These are phyloP conservation scores for Sebastes miniatus DNA, from an alignment of 2,797 vertebrate species.

Conservation along the genomic window DNA sequence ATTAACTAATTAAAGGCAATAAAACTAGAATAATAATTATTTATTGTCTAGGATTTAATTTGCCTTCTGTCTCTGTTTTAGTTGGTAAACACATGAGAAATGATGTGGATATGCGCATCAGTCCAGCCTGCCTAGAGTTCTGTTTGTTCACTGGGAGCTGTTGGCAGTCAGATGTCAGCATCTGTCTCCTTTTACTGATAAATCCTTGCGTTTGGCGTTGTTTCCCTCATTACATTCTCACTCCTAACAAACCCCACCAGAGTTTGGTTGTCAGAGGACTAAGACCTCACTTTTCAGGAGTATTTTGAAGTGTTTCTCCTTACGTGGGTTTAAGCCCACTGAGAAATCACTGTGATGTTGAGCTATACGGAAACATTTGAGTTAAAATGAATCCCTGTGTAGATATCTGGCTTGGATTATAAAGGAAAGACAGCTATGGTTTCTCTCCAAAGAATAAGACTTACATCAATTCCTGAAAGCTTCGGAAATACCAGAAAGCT, in stretches of 20 bases:
- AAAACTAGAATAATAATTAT: slow-evolving; percentile 2
- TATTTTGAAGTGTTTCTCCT: neutral
- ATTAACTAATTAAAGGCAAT: neutral
- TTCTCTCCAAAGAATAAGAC: neutral
- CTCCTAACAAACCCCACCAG: slow-evolving; percentile 39
- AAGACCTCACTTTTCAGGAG: slow-evolving; percentile 7
- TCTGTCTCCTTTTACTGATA: slow-evolving; percentile 26
- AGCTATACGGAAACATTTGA: neutral
- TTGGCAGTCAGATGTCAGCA: slow-evolving; percentile 50
- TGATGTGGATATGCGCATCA: slow-evolving; percentile 31
- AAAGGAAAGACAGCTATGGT: neutral
- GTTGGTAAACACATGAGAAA: slow-evolving; percentile 31
- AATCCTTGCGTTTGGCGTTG: slow-evolving; percentile 30
- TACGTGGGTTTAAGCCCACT: neutral
- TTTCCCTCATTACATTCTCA: slow-evolving; percentile 43
- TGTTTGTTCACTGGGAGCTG: slow-evolving; percentile 58
- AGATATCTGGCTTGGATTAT: neutral
- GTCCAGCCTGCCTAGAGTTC: slow-evolving; percentile 23
- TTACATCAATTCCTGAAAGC: neutral
- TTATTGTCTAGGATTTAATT: slow-evolving; percentile 25
- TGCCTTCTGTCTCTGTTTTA: slow-evolving; percentile 3
- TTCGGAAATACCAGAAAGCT: neutral
- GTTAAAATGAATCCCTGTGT: neutral
- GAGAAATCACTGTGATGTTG: neutral
- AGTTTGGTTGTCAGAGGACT: slow-evolving; percentile 21